Conservation (phyloP, 2,113 vertebrate genomes). For the Furnarius figulus region DNA sequence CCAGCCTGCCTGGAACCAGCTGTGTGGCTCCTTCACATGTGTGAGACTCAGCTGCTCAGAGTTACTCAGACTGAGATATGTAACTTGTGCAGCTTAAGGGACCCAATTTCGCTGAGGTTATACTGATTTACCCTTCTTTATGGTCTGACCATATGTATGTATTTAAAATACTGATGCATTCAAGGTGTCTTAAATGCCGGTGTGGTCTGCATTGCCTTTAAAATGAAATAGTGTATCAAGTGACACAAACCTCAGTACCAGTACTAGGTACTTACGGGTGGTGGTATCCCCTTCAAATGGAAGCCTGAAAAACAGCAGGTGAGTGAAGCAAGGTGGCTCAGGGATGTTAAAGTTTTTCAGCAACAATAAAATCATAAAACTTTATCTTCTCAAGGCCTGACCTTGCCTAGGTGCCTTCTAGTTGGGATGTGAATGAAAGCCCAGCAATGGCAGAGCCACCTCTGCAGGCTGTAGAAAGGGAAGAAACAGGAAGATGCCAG, state of each 20-base stretch:
- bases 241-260: background rate
- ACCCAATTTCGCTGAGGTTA: background rate
- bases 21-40: background rate
- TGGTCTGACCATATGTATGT: background rate
- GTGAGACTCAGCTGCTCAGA: background rate
- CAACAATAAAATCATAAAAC: background rate
- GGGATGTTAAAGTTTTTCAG: background rate
- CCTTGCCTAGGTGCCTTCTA: background rate
- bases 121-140: background rate
- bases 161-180: background rate
- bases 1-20: background rate
- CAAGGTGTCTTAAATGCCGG: background rate
- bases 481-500: background rate
- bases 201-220: background rate
- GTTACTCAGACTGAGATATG: accelerated
- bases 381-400: background rate
- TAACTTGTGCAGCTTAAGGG: background rate
- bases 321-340: background rate
- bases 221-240: background rate
- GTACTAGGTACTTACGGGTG: background rate
- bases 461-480: background rate
- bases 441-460: background rate
- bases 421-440: background rate
- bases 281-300: background rate
- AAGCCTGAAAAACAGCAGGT: background rate